phyloP scores from a whole-genome alignment of 2,888 invertebrate species.

The Arrhopalites spinosus region DNA sequence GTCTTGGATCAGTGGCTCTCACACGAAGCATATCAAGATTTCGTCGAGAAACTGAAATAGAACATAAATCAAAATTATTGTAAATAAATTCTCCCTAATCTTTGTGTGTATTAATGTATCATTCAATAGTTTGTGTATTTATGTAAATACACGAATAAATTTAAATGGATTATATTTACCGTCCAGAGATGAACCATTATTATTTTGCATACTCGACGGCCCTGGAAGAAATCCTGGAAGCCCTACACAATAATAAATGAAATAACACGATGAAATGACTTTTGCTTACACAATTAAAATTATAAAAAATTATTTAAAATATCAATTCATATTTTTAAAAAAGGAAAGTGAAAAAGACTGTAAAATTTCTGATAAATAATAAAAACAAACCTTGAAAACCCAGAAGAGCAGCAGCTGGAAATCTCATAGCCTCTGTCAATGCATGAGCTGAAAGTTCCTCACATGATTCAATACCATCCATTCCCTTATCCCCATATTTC shows the following conservation, averaged over 20 bases:
- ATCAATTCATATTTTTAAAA: no score
- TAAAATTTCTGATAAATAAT: neutral
- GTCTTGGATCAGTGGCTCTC: slow-evolving; percentile 87
- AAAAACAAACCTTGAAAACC: slow-evolving; percentile 73
- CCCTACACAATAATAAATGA: slow-evolving; percentile 59
- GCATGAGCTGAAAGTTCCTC: slow-evolving; percentile 44
- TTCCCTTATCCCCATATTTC: slow-evolving; percentile 42
- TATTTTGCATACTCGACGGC: slow-evolving; percentile 79
- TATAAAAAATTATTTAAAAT: no score
- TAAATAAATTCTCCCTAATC: no score
- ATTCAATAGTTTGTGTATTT: no score
- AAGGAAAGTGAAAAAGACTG: no score
- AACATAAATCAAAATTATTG: neutral
- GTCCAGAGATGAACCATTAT: slow-evolving; percentile 61
- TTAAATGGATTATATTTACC: slow-evolving; percentile 7
- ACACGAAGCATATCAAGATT: slow-evolving; percentile 75
- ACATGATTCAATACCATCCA: slow-evolving; percentile 43
- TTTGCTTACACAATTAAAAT: no score
- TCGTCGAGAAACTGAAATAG: slow-evolving; percentile 71
- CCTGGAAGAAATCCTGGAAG: slow-evolving; percentile 80
- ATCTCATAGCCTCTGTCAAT: slow-evolving; percentile 62
- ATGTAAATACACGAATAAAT: no score
- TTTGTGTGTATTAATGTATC: neutral
- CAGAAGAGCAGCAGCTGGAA: slow-evolving; percentile 76
- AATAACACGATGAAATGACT: no score